Base-by-base conservation (phyloP, 1,140 invertebrate species). In the Hyphantria cunea region DNA sequence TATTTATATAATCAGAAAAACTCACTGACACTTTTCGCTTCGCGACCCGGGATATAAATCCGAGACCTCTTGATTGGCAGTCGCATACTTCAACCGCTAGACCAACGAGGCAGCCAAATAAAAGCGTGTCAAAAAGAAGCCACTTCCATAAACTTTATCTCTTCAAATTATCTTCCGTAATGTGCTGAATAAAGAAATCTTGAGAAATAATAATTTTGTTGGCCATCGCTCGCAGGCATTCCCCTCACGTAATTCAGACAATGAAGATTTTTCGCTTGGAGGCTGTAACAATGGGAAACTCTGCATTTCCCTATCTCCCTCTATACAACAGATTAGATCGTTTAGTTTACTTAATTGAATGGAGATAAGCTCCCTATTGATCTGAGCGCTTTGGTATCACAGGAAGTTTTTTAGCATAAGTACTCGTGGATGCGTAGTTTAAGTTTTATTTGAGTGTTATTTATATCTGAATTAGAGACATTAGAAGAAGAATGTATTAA, bases 241-340 rank as follows among this genome's bases (percentile, higher is more conserved):
- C 77, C 48, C 49, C 64, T 69, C 82, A 81, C 79, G 80, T 84
- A 77, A 55, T 75, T 70, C 70, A 70, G 63, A 84, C 80, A 84
- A 82, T 82, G 68, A 75, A 70, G 58, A 68, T 72, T 82, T 82
- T 82, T 58, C 45, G 41, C 41, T n/a, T 13, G 12, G 6, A 44
- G 6, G 72, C 71, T 51, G 51, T 64, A 63, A 66, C 69, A 68
- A 60, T 64, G 41, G 70, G 56, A 62, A 70, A 73, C 74, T 76
- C 60, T 52, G 64, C 17, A 31, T 52, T 59, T 51, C 39, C 25
- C 58, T 33, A 52, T 52, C 37, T 41, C 14, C 37, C 56, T 13
- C 49, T 59, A 41, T 50, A 45, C 12, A 39, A 25, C 8, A 58
- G 55, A 58, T 58, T 58, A 48, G 33, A n/a, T n/a, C 33, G 34